Evolutionary conservation across 2,113 vertebrate species (phyloP).

Genomic region (Pterocles gutturalis): DNA sequence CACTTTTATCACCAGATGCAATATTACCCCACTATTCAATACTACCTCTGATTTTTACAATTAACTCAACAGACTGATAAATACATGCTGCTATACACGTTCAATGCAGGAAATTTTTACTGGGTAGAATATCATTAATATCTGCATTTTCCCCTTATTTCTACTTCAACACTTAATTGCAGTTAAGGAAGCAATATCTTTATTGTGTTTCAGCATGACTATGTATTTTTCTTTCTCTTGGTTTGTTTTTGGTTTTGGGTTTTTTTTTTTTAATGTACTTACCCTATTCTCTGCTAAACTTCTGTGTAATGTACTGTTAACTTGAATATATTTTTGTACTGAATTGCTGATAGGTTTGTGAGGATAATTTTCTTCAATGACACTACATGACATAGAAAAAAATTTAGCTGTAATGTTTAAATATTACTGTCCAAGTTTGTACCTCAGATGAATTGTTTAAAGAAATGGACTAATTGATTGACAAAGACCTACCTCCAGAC

Average conservation of each 20-base stretch:
- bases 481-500: slow-evolving; percentile 95
- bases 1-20: slow-evolving; percentile 89
- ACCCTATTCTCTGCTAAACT: slow-evolving; percentile 84
- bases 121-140: slow-evolving; percentile 76
- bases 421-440: slow-evolving; percentile 87
- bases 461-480: slow-evolving; percentile 86
- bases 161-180: slow-evolving; percentile 77
- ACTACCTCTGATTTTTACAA: slow-evolving; percentile 93
- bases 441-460: slow-evolving; percentile 88
- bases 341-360: slow-evolving; percentile 88
- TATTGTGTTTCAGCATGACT: slow-evolving; percentile 79
- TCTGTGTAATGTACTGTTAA: slow-evolving; percentile 88
- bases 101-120: slow-evolving; percentile 80
- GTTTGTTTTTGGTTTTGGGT: neutral
- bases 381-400: slow-evolving; percentile 82
- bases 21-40: slow-evolving; percentile 87
- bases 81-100: slow-evolving; percentile 87
- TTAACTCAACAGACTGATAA: slow-evolving; percentile 83
- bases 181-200: slow-evolving; percentile 83
- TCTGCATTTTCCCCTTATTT: slow-evolving; percentile 69
- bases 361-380: slow-evolving; percentile 83
- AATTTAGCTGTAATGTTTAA: slow-evolving; percentile 82
- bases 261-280: slow-evolving; percentile 75
- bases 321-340: slow-evolving; percentile 94
- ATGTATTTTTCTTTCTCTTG: slow-evolving; percentile 76